Base-by-base conservation (phyloP, 35 echinoderm and acorn worm genomes). In the Apostichopus californicus region DNA sequence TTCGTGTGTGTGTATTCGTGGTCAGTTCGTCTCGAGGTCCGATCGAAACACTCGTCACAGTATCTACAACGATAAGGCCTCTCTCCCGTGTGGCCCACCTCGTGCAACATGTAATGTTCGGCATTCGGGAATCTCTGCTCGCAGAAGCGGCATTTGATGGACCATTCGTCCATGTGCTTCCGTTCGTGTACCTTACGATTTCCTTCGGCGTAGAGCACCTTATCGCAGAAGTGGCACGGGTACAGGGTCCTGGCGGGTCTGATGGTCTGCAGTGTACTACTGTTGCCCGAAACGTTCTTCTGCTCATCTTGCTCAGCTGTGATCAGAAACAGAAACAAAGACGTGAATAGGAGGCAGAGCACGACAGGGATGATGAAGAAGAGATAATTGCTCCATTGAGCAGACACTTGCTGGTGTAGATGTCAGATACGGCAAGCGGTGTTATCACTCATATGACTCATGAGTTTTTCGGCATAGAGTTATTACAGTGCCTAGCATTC, bases 141-240 rank as follows among this genome's bases (percentile, higher is more conserved):
- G 63, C 96, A 98, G 9, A 81, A 70, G 1, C 71, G 71, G 83
- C 96, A 98, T 58, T 78, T 78, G 90, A 87, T 95, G 9, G 96
- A 89, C 79, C 95, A 94, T 53, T 93, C 89, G 9, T 83, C 90
- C 1, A 90, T 92, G 77, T 98, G 96, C 20, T 92, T 92, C 54
- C 86, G 71, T 82, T 91, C 86, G 60, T 98, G 96, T 4, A 94
- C 86, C 21, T 90, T 95, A 77, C 95, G 58, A 77, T 98, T 94
- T 28, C 93, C 87, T 54, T 94, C 94, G 8, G 92, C 94, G 14
- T 97, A 95, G 23, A 97, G 94, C 77, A 95, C 94, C 8, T 86
- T 92, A 92, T 86, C 81, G 23, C 96, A 97, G 21, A 86, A 80
- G 65, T 93, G 86, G 77, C 96, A 97, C 73, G 94, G 96, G 46